Evolutionary conservation across 2,113 vertebrate species (phyloP).

Genomic region (Lagopus leucura): DNA sequence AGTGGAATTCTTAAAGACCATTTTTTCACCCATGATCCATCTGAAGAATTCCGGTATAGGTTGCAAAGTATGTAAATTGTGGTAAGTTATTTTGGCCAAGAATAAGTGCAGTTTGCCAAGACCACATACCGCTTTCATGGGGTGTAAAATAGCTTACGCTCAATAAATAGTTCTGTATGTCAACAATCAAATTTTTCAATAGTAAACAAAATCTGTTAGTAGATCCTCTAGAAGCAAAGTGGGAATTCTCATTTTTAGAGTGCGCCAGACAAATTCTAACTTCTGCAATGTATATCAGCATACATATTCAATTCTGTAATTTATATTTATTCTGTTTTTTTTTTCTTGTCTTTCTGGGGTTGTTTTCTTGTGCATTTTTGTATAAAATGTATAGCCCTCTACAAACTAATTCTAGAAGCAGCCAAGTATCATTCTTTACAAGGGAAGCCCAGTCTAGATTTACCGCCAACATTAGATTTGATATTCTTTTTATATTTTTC

Average conservation of each 20-base stretch:
- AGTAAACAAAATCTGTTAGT: neutral
- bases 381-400: neutral
- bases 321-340: neutral
- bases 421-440: slow-evolving; percentile 38
- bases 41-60: neutral
- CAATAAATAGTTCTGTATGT: slow-evolving; percentile 35
- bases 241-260: neutral
- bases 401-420: slow-evolving; percentile 2
- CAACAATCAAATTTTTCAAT: slow-evolving; percentile 25
- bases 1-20: neutral
- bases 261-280: neutral
- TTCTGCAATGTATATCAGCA: neutral
- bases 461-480: neutral
- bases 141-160: slow-evolving; percentile 25
- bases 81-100: slow-evolving; percentile 39
- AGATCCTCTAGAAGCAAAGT: neutral
- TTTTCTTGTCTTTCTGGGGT: neutral
- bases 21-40: slow-evolving; percentile 14
- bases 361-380: neutral
- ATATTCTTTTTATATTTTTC: slow-evolving; percentile 48
- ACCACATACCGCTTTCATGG: slow-evolving; percentile 41
- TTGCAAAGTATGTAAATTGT: slow-evolving; percentile 47
- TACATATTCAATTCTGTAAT: neutral
- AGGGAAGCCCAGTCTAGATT: neutral
- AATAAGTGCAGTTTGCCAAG: slow-evolving; percentile 42